A percentile compares a stretch with the other conserved stretches of the same genome.
Conservation (phyloP, 2,797 vertebrate species). For the Hyperoplus lanceolatus region DNA sequence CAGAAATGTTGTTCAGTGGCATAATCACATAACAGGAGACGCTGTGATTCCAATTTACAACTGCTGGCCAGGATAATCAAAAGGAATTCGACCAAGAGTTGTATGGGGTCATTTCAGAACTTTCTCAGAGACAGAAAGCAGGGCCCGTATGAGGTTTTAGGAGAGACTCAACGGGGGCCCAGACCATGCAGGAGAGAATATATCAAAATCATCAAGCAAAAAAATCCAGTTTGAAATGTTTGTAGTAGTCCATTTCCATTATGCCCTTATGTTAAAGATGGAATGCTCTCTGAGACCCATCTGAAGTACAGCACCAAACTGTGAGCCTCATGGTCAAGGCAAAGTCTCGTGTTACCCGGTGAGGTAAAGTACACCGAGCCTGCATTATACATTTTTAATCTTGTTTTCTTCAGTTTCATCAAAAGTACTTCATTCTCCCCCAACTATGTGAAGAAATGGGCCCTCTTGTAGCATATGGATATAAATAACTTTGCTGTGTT, state of each 20-base stretch:
- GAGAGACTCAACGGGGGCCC: background rate
- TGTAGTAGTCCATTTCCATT: slow-evolving; percentile 21
- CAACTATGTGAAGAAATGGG: slow-evolving; percentile 31
- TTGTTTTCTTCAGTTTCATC: slow-evolving; percentile 70
- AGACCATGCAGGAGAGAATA: background rate
- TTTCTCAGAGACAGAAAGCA: slow-evolving; percentile 16
- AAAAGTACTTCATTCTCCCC: slow-evolving; percentile 54
- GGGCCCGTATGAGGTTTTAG: background rate
- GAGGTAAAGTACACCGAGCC: slow-evolving; percentile 61
- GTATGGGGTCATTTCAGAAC: slow-evolving; percentile 33
- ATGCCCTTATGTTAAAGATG: slow-evolving; percentile 48
- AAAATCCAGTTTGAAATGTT: slow-evolving; percentile 12
- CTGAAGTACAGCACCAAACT: slow-evolving; percentile 17
- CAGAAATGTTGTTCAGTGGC: slow-evolving; percentile 49
- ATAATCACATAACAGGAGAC: slow-evolving; percentile 74
- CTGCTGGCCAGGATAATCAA: slow-evolving; percentile 40
- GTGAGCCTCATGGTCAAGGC: slow-evolving; percentile 43
- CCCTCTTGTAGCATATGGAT: background rate
- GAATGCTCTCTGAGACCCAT: slow-evolving; percentile 58
- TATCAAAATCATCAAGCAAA: slow-evolving; percentile 18
- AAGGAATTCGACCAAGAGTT: slow-evolving; percentile 49
- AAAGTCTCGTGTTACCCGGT: slow-evolving; percentile 74
- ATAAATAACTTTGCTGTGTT: slow-evolving; percentile 13
- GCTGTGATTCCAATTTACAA: slow-evolving; percentile 69
- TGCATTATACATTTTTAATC: slow-evolving; percentile 78